phyloP scores from a whole-genome alignment of 1,140 invertebrate species.

The Aphelenchoides besseyi region DNA sequence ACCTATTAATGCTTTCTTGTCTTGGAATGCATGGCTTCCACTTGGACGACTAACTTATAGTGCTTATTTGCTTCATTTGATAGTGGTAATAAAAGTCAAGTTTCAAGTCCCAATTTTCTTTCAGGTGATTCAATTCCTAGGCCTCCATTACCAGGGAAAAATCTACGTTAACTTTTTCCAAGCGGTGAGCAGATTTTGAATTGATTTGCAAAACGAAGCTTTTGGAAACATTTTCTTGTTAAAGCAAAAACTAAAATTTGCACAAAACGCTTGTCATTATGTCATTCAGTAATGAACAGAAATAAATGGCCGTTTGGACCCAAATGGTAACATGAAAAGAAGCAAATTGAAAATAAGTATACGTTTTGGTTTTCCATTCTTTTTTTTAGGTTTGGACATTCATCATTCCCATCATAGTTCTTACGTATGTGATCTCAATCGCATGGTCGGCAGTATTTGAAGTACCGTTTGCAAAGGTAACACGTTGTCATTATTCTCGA shows the following conservation, averaged over 20 bases:
- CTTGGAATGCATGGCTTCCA: conserved; percentile 31
- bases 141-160: background rate
- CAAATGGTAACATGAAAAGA: too few species aligned
- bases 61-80: conserved; percentile 30
- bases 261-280: too few species aligned
- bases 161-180: conserved; percentile 25
- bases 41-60: conserved; percentile 27
- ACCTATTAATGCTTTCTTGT: conserved; percentile 28
- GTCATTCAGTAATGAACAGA: too few species aligned
- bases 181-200: conserved; percentile 17
- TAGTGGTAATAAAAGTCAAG: conserved; percentile 19
- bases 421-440: conserved; percentile 29
- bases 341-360: too few species aligned
- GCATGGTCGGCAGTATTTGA: conserved; percentile 40
- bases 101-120: too few species aligned
- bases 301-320: too few species aligned
- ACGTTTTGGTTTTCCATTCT: background rate
- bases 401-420: conserved; percentile 26
- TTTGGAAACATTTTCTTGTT: too few species aligned
- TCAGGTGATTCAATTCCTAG: conserved; percentile 2
- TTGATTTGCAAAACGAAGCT: too few species aligned
- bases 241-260: too few species aligned
- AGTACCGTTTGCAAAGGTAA: conserved; percentile 33
- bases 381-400: conserved; percentile 18
- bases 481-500: too few species aligned